Conservation (phyloP, 30 jellyfish, hydroid and myxozoan species). For the Pelagia noctiluca region DNA sequence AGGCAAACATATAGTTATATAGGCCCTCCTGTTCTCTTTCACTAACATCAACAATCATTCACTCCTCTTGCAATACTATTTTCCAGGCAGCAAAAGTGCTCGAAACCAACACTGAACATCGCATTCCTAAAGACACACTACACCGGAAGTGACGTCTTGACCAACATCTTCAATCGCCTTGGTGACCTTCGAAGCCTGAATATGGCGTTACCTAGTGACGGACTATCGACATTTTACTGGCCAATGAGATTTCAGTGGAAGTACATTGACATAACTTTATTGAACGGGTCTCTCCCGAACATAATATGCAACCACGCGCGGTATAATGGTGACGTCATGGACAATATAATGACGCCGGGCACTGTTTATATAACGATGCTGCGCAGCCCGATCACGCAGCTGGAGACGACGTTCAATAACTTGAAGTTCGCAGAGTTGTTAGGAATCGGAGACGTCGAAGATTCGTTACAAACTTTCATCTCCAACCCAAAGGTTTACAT, state of each 20-base stretch:
- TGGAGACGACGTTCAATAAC: slow-evolving; percentile 92
- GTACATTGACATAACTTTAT: slow-evolving; percentile 89
- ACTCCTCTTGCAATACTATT: not conserved
- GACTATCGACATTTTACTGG: slow-evolving; percentile 97
- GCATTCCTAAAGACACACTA: slow-evolving; percentile 96
- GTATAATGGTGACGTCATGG: slow-evolving; percentile 98
- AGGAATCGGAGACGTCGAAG: slow-evolving; percentile 67
- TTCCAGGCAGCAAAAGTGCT: slow-evolving; percentile 94
- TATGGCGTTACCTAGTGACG: slow-evolving; percentile 97
- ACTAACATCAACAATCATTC: too few relatives aligned
- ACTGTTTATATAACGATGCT: slow-evolving; percentile 88
- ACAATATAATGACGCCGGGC: slow-evolving; percentile 93
- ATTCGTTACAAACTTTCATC: slow-evolving; percentile 75
- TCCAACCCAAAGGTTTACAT: slow-evolving; percentile 91
- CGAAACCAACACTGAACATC: slow-evolving; percentile 74
- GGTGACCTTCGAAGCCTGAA: slow-evolving; percentile 90
- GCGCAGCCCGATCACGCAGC: slow-evolving; percentile 94
- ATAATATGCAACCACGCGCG: slow-evolving; percentile 96
- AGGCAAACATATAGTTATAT: too few relatives aligned
- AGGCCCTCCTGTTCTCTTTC: too few relatives aligned
- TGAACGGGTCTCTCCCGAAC: slow-evolving; percentile 96
- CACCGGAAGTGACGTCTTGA: slow-evolving; percentile 99
- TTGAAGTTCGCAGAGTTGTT: slow-evolving; percentile 82
- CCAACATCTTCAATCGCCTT: slow-evolving; percentile 90
- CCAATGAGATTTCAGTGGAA: slow-evolving; percentile 99